These are phyloP conservation scores for Parauchenoglanis ngamensis DNA, from an alignment of 2,797 vertebrate species.

Conservation along the genomic window DNA sequence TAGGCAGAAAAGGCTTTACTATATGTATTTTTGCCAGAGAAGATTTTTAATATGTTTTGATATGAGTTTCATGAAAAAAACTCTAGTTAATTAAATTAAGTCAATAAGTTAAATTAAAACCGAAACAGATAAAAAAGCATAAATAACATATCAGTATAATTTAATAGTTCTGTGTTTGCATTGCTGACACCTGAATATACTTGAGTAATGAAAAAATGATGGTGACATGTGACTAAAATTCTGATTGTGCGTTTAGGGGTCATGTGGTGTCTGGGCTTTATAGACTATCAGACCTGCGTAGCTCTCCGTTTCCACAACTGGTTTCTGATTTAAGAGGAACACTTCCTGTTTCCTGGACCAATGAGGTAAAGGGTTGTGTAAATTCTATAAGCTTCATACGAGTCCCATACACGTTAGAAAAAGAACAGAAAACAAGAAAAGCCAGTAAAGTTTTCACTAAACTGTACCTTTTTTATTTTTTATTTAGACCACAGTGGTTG, in stretches of 20 bases:
- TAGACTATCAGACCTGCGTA: slow-evolving; percentile 72
- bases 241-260: slow-evolving; percentile 71
- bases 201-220: neutral
- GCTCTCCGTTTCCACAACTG: slow-evolving; percentile 70
- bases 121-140: neutral
- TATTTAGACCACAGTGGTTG: slow-evolving; percentile 79
- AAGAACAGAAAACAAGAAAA: neutral
- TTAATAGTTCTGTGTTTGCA: neutral
- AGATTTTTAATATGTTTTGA: neutral
- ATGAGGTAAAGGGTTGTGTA: slow-evolving; percentile 72
- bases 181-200: neutral
- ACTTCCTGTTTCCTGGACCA: slow-evolving; percentile 74
- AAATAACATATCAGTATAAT: too few species aligned
- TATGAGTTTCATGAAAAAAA: neutral
- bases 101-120: neutral
- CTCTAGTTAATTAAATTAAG: neutral
- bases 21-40: neutral
- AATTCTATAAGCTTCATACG: neutral
- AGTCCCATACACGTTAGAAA: neutral
- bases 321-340: slow-evolving; percentile 76
- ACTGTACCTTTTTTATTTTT: slow-evolving; percentile 27
- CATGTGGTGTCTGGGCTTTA: slow-evolving; percentile 79
- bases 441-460: neutral
- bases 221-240: neutral
- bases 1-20: neutral